Percentiles rank a stretch among this genome's conserved stretches.
Conservation (phyloP, 2,888 invertebrate species). For the Ormyrus labotus region DNA sequence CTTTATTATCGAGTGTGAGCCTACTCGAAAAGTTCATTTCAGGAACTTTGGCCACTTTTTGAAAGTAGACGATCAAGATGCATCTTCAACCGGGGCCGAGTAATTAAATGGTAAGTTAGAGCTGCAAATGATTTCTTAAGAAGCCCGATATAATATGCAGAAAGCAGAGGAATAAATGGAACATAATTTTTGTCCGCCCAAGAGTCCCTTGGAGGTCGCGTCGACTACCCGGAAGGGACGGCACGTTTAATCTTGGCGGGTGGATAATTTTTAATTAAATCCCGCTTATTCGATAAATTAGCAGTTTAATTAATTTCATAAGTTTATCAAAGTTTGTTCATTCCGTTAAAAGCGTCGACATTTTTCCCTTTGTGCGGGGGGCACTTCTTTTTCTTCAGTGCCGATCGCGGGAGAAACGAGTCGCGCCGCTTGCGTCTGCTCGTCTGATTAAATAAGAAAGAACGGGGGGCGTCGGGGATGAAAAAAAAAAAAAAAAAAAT, state of each 20-base stretch:
- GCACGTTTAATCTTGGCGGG: conserved; percentile 35
- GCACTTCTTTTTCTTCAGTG: background rate
- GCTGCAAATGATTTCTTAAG: no score
- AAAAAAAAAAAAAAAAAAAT: background rate
- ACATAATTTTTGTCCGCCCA: conserved; percentile 29
- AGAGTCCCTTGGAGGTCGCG: conserved; percentile 14
- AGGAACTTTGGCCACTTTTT: no score
- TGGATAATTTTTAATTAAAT: conserved; percentile 58
- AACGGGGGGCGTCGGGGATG: background rate
- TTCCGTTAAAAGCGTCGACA: conserved; percentile 18
- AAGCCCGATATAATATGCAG: background rate
- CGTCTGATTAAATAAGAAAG: conserved; percentile 37
- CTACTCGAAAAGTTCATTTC: no score
- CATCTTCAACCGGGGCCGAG: no score
- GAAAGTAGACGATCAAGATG: no score
- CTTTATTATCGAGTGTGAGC: no score
- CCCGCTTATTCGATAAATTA: conserved; percentile 55
- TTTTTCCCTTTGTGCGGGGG: conserved; percentile 18
- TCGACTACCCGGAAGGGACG: conserved; percentile 13
- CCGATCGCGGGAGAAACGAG: conserved; percentile 24
- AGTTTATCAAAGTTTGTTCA: conserved; percentile 55
- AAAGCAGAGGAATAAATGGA: background rate
- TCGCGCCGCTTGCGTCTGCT: conserved; percentile 17
- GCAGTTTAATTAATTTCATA: conserved; percentile 57
- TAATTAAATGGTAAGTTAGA: no score